Evolutionary conservation across 2,888 invertebrate species (phyloP).

Genomic region (Tromatobia lineatoria): DNA sequence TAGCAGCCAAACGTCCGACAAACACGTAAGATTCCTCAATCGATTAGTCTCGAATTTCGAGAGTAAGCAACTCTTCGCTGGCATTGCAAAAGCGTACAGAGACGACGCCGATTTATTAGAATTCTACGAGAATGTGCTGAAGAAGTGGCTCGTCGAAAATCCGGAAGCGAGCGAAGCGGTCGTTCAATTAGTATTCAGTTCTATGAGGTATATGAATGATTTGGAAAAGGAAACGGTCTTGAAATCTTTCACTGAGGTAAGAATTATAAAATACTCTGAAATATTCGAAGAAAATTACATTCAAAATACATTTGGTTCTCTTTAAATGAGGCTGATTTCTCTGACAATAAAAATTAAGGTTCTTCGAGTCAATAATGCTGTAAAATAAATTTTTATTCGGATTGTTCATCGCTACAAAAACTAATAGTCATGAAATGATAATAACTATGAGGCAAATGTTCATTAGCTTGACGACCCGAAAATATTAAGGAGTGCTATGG

Average conservation of each 20-base stretch:
- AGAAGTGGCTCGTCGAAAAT: slow-evolving; percentile 86
- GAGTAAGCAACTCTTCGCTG: slow-evolving; percentile 86
- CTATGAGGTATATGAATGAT: slow-evolving; percentile 87
- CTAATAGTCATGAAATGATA: not conserved
- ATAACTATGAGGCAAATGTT: slow-evolving; percentile 28
- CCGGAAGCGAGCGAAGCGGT: slow-evolving; percentile 87
- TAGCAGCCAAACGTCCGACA: slow-evolving; percentile 82
- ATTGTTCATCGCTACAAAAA: not conserved
- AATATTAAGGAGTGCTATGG: slow-evolving; percentile 74
- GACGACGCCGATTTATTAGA: slow-evolving; percentile 77
- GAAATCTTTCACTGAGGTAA: slow-evolving; percentile 87
- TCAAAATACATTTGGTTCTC: too few relatives aligned
- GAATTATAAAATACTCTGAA: slow-evolving; percentile 52
- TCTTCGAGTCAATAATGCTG: not conserved
- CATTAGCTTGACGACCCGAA: slow-evolving; percentile 75
- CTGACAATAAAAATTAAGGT: too few relatives aligned
- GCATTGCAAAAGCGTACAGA: slow-evolving; percentile 82
- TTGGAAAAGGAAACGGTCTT: slow-evolving; percentile 87
- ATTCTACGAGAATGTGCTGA: slow-evolving; percentile 85
- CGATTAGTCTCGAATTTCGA: slow-evolving; percentile 88
- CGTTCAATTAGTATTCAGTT: slow-evolving; percentile 89
- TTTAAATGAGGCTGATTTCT: too few relatives aligned
- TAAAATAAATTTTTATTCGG: too few relatives aligned
- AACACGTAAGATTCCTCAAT: slow-evolving; percentile 86
- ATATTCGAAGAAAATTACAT: too few relatives aligned